Evolutionary conservation across 2,797 vertebrate species (phyloP), one percentile per base, ranked within the genome.

Genomic region (Falco biarmicus): DNA sequence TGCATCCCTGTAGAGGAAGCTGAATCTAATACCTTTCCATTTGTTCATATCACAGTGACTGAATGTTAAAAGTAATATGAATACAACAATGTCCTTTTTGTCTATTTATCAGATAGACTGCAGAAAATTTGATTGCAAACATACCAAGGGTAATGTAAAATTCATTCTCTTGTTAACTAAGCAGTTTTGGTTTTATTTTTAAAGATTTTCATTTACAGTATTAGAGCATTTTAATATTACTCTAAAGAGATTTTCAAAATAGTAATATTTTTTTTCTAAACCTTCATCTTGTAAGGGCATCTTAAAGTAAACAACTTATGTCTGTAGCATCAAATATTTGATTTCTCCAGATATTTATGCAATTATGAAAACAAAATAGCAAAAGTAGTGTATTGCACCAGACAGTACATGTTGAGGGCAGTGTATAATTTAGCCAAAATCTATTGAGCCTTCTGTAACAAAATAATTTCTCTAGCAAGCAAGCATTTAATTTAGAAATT

Each of bases 331-430:
- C 20, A 89, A 86, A 83, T 83, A 83, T 83, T 86, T 94, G 37
- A 83, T 92, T 92, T 74, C 39, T 86, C 69, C 66, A 83, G 61
- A 78, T 78, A 86, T 78, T 86, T 82, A 82, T 69, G 77, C 71
- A 86, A 64, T 74, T 83, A 92, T 89, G 90, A 93, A 90, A 95
- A 96, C 89, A 97, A 97, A 97, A 96, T 80, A 97, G 83, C 79
- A 90, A 75, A 91, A 87, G 83, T 85, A 92, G 68, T 89, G 78
- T 96, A 90, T 87, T 96, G 93, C 78, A 97, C 91, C 96, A 97
- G 96, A 96, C 93, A 97, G 97, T 87, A 97, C 90, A 97, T 92
- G 91, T 96, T 95, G 95, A 97, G 96, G 96, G 96, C 97, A 98
- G 95, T 97, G 96, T 97, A 95, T 96, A 97, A 95, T 97, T 73